These are phyloP conservation scores for Linnaemya tessellans DNA, from an alignment of 2,888 invertebrate genomes.

Conservation along the genomic window DNA sequence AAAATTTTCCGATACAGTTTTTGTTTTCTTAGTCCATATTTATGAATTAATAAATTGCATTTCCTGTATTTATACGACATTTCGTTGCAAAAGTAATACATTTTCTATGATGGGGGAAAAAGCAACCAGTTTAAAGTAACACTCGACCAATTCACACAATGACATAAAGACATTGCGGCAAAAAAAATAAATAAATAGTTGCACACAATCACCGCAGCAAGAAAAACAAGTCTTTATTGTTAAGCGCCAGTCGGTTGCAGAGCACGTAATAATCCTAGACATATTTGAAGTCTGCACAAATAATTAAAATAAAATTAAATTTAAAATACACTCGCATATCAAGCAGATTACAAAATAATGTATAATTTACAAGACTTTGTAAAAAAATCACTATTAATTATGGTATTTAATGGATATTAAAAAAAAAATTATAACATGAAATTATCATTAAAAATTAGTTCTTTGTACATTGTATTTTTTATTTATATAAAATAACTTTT, in stretches of 20 bases:
- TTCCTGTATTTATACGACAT: constrained; percentile 38
- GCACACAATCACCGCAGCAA: constrained; percentile 40
- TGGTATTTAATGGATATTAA: background rate
- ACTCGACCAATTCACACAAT: constrained; percentile 64
- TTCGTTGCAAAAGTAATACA: constrained; percentile 10
- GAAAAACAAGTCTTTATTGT: constrained; percentile 51
- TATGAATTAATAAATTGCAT: constrained; percentile 2
- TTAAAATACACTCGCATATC: constrained; percentile 29
- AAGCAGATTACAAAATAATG: constrained; percentile 38
- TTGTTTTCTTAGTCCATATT: constrained; percentile 16
- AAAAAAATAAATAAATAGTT: constrained; percentile 8
- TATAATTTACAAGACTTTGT: constrained; percentile 14
- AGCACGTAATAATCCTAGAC: constrained; percentile 38
- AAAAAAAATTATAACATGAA: constrained; percentile 9
- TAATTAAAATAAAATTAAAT: constrained; percentile 30
- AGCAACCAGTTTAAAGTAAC: constrained; percentile 34
- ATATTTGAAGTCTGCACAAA: constrained; percentile 18
- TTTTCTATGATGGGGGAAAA: constrained; percentile 22
- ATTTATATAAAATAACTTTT: background rate
- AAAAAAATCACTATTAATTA: constrained; percentile 4
- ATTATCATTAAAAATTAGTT: constrained; percentile 30
- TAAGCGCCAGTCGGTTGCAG: constrained; percentile 19
- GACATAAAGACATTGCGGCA: constrained; percentile 50
- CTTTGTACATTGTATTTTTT: constrained; percentile 7
- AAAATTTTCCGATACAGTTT: background rate